A percentile compares a stretch with the other conserved stretches of the same genome.
Evolutionary conservation across 2,888 invertebrate species (phyloP).

Genomic region (Synanthedon vespiformis): DNA sequence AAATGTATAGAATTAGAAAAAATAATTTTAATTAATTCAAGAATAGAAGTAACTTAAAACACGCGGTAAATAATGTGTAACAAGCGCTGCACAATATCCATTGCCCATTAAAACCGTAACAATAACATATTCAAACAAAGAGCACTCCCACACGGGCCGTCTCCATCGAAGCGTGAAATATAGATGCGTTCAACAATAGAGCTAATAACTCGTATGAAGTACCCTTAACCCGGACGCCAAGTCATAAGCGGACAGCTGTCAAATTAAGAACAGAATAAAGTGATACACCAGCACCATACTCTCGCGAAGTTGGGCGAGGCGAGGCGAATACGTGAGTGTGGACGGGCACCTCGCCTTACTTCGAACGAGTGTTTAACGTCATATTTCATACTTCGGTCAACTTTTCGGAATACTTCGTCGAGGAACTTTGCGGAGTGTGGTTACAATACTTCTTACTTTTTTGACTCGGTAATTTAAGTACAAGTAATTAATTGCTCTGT

Average conservation of each 20-base stretch:
- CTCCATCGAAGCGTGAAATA: constrained; percentile 48
- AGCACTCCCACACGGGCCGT: constrained; percentile 29
- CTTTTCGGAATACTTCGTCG: no score
- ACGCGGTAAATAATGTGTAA: not conserved
- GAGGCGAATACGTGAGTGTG: no score
- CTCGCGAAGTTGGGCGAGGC: no score
- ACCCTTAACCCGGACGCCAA: constrained; percentile 32
- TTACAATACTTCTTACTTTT: no score
- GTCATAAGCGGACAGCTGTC: not conserved
- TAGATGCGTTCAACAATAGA: constrained; percentile 50
- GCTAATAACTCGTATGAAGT: constrained; percentile 66
- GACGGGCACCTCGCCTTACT: no score
- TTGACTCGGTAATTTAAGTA: no score
- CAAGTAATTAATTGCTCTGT: no score
- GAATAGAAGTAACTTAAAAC: not conserved
- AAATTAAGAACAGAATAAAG: no score
- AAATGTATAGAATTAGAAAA: not conserved
- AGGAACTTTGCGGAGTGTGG: no score
- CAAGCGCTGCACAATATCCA: not conserved
- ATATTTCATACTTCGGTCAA: no score
- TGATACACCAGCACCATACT: no score
- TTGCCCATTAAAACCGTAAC: constrained; percentile 7
- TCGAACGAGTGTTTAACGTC: no score
- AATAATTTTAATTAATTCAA: not conserved
- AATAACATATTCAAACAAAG: constrained; percentile 22